Evolutionary conservation across 2,888 invertebrate species (phyloP), one percentile per base, ranked within the genome.

Genomic region (Eledone cirrhosa): DNA sequence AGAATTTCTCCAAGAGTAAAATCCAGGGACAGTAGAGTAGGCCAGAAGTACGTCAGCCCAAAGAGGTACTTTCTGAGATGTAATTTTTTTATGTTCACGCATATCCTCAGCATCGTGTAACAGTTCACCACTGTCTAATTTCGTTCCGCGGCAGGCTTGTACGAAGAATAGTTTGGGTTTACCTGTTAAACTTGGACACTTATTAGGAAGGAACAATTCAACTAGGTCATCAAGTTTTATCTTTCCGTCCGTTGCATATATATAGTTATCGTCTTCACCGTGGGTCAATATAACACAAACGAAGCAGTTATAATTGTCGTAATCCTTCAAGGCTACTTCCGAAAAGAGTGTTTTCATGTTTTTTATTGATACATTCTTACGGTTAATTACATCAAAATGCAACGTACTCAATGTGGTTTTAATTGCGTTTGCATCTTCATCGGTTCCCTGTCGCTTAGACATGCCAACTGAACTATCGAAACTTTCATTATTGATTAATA

Each of bases 401-500:
- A 93, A 11, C 95, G 91, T 11, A 94, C 93, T 84, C 41, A 87
- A 83, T 33, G 80, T 77, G 16, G 93, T 92, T 74, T 92, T 91
- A 75, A 96, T 92, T 88, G 94, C 94, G 82, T 94, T 94, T 85
- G 95, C 93, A 90, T 97, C 97, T 75, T 94, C 94, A 88, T 95
- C 95, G 1, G 97, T 97, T 2, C 97, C 97, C 84, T 93, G 93
- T 67, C 89, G 80, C 13, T 82, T 81, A 33, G 83, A 79, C 82
- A 89, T 84, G 33, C 84, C 80, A 19, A 89, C 88, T 22, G 81
- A 79, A 16, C 80, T 75, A 91, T 85, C 93, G 87, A 97, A 97
- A 87, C 93, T 91, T 91, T 96, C 95, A 89, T 97, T 96, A 89
- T 97, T 97, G 88, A 97, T 96, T 87, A 97, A 95, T n/a, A 96